Conservation (phyloP, 2,888 invertebrate genomes). For the Drosophila suboccidentalis region DNA sequence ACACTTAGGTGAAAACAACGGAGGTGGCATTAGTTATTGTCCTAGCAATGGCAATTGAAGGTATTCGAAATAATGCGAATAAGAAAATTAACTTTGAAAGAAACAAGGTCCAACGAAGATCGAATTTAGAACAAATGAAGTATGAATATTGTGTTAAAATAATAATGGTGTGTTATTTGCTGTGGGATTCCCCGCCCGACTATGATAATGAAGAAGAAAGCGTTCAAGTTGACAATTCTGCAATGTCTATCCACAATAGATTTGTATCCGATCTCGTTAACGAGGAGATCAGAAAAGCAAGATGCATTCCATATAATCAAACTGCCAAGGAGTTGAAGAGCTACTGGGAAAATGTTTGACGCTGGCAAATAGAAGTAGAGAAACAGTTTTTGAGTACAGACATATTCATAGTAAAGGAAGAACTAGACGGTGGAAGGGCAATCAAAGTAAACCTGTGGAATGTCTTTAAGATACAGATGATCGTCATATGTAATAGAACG, state of each 20-base stretch:
- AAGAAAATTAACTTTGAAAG: background rate
- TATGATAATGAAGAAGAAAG: constrained; percentile 6
- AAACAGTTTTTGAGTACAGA: constrained; percentile 7
- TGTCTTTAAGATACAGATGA: constrained; percentile 24
- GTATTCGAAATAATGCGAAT: background rate
- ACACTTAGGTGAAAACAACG: constrained; percentile 1
- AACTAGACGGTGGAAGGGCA: constrained; percentile 3
- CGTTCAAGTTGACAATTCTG: background rate
- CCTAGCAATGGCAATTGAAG: background rate
- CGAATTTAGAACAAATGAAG: background rate
- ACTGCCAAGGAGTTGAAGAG: background rate
- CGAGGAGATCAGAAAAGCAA: background rate
- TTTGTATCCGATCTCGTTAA: background rate
- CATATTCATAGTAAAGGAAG: constrained; percentile 17
- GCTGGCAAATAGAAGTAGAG: constrained; percentile 35
- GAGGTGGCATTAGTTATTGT: background rate
- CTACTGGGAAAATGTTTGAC: constrained; percentile 23
- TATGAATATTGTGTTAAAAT: constrained; percentile 44
- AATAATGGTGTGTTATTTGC: constrained; percentile 17
- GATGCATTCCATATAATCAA: constrained; percentile 26
- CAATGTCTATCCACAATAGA: background rate
- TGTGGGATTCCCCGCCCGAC: constrained; percentile 32
- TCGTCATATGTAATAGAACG: constrained; percentile 29
- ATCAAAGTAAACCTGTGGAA: constrained; percentile 28
- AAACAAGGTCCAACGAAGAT: background rate